A percentile compares a stretch with the other conserved stretches of the same genome.
Conservation (phyloP, 2,797 vertebrate genomes). For the Sebastes matsubarae region DNA sequence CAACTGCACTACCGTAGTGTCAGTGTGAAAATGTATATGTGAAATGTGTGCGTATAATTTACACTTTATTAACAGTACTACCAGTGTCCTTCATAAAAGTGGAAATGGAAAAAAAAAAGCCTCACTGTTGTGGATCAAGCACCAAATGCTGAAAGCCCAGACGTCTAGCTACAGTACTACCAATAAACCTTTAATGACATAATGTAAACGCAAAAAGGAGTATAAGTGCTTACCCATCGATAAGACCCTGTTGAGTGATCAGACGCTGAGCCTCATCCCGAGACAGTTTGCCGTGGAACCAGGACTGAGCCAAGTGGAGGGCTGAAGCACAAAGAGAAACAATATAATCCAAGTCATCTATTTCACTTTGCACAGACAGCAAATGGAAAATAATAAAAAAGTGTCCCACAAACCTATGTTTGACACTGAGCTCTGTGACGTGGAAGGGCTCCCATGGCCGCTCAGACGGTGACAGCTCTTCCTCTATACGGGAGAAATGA, state of each 20-base stretch:
- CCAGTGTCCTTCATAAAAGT: not conserved
- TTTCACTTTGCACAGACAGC: not conserved
- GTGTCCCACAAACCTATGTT: constrained; percentile 85
- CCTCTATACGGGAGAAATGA: constrained; percentile 84
- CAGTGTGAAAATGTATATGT: not conserved
- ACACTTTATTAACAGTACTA: not conserved
- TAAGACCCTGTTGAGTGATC: constrained; percentile 92
- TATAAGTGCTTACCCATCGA: constrained; percentile 88
- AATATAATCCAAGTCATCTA: not conserved
- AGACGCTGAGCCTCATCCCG: constrained; percentile 93
- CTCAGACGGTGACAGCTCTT: constrained; percentile 93
- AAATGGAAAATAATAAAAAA: not conserved
- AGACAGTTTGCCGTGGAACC: constrained; percentile 96
- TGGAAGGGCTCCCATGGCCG: constrained; percentile 88
- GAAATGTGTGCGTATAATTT: too few species aligned
- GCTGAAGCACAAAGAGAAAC: constrained; percentile 73
- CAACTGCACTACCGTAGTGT: not conserved
- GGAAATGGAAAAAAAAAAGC: not conserved
- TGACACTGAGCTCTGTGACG: constrained; percentile 82
- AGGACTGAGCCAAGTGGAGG: constrained; percentile 92
- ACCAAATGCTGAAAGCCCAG: not conserved
- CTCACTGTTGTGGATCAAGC: not conserved
- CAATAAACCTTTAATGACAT: not conserved
- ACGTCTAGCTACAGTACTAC: not conserved
- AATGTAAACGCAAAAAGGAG: not conserved